phyloP scores from a whole-genome alignment of 1,140 invertebrate genomes.

The Macrocentrus cingulum region DNA sequence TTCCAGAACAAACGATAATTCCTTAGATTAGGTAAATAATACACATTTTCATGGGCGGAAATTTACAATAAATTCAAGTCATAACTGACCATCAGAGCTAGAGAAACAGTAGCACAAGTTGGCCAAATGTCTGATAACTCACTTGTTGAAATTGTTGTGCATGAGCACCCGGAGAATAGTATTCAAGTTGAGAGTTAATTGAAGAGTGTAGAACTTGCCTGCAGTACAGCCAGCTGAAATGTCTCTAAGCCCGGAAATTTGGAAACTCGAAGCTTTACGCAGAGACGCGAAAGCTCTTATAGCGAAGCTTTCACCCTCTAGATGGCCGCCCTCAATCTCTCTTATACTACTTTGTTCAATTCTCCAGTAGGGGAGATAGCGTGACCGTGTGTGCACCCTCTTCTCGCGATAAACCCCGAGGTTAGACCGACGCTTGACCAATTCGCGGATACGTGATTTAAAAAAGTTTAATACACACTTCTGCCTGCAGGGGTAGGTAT shows the following conservation, averaged over 20 bases:
- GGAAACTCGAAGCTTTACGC: slow-evolving; percentile 14
- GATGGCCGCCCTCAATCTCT: not conserved
- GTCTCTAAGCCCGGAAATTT: slow-evolving; percentile 17
- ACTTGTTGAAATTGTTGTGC: too few relatives aligned
- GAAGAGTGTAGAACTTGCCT: too few relatives aligned
- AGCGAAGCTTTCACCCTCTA: not conserved
- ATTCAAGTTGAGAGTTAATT: too few relatives aligned
- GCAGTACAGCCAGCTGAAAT: not conserved
- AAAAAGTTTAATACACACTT: slow-evolving; percentile 37
- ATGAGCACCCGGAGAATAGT: too few relatives aligned
- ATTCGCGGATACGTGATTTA: slow-evolving; percentile 34
- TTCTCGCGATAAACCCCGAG: not conserved
- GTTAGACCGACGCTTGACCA: slow-evolving; percentile 6
- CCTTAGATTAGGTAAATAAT: too few relatives aligned
- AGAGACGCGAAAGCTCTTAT: not conserved
- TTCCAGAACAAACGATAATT: too few relatives aligned
- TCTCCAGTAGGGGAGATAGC: not conserved
- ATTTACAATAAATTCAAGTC: too few relatives aligned
- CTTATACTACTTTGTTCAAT: not conserved
- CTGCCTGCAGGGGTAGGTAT: slow-evolving; percentile 3
- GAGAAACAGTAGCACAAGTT: too few relatives aligned
- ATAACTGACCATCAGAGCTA: too few relatives aligned
- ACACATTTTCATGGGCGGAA: too few relatives aligned
- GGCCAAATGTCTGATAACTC: too few relatives aligned
- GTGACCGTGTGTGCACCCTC: not conserved